Conservation (phyloP, 2,113 vertebrate genomes). For the Saimiri boliviensis region DNA sequence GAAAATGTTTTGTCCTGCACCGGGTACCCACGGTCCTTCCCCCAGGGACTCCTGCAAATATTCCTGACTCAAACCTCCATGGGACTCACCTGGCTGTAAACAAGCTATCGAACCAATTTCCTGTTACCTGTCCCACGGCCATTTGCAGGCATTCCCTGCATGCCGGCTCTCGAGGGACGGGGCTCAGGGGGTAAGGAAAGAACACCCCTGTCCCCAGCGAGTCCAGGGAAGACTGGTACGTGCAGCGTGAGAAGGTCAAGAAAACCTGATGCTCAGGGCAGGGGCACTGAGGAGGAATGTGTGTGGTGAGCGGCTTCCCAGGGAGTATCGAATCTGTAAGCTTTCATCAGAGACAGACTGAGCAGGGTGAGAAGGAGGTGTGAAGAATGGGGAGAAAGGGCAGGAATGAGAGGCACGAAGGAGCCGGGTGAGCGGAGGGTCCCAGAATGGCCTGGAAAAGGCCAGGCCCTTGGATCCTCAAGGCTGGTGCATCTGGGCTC, state of each 20-base stretch:
- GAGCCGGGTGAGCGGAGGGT: background rate
- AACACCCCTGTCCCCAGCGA: background rate
- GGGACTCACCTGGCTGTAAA: background rate
- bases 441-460: background rate
- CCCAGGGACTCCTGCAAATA: rapidly evolving
- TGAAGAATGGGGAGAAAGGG: no score
- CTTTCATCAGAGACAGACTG: no score
- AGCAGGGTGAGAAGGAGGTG: background rate
- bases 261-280: rapidly evolving
- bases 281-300: background rate
- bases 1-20: rapidly evolving
- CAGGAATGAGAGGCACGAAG: background rate
- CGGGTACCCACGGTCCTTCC: rapidly evolving
- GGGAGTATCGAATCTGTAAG: background rate
- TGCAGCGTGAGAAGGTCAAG: rapidly evolving
- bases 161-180: rapidly evolving
- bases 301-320: background rate
- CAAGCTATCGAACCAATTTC: rapidly evolving
- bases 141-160: rapidly evolving
- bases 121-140: rapidly evolving
- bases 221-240: rapidly evolving
- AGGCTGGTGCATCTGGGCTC: no score
- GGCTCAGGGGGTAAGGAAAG: background rate
- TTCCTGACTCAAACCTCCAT: rapidly evolving
- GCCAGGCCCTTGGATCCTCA: background rate